Percentiles rank a stretch among this genome's conserved stretches.
Conservation (phyloP, 2,888 invertebrate species). For the Tinea pellionella region DNA sequence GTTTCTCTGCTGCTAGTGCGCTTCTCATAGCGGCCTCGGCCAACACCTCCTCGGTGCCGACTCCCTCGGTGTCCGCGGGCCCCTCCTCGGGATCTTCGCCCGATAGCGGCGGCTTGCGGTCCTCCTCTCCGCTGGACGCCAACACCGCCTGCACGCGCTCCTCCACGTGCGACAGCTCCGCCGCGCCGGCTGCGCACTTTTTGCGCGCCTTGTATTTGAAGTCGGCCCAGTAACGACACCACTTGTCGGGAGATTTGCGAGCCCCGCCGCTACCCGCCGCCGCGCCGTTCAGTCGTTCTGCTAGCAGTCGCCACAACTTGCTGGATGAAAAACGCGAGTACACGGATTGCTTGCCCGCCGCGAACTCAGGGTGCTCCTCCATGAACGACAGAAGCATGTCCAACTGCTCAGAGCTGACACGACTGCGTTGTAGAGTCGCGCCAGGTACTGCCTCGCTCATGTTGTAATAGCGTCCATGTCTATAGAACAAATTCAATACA, state of each 20-base stretch:
- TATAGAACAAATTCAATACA: no score
- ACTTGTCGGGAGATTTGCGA: slow-evolving; percentile 57
- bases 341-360: slow-evolving; percentile 54
- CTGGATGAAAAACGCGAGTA: slow-evolving; percentile 59
- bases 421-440: slow-evolving; percentile 35
- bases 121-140: background rate
- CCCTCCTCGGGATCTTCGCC: slow-evolving; percentile 16
- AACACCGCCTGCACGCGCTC: slow-evolving; percentile 35
- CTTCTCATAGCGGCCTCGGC: slow-evolving; percentile 60
- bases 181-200: slow-evolving; percentile 52
- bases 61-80: slow-evolving; percentile 23
- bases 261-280: slow-evolving; percentile 49
- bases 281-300: slow-evolving; percentile 57
- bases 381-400: slow-evolving; percentile 55
- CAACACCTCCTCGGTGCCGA: slow-evolving; percentile 50
- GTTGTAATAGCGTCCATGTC: background rate
- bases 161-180: slow-evolving; percentile 48
- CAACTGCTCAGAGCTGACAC: slow-evolving; percentile 56
- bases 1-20: slow-evolving; percentile 57
- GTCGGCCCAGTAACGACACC: slow-evolving; percentile 64
- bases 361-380: slow-evolving; percentile 62
- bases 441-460: slow-evolving; percentile 22
- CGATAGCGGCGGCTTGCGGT: background rate
- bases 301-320: slow-evolving; percentile 54
- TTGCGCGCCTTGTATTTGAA: slow-evolving; percentile 58